These are phyloP conservation scores for Ormyrus labotus DNA, from an alignment of 2,888 invertebrate genomes.

Conservation along the genomic window DNA sequence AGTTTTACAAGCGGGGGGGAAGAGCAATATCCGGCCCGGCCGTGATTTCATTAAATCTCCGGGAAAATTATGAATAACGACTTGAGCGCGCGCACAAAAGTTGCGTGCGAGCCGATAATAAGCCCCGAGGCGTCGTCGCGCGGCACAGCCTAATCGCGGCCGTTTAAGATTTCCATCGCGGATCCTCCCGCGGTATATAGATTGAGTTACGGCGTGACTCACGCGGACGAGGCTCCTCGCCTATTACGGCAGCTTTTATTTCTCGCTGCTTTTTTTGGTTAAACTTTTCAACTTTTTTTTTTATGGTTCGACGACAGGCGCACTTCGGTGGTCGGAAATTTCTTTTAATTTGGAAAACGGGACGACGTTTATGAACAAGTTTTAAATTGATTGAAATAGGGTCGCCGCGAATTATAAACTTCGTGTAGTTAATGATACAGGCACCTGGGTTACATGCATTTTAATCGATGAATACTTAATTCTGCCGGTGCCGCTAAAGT, in stretches of 20 bases:
- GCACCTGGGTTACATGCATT: no score
- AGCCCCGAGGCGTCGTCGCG: slow-evolving; percentile 4
- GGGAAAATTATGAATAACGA: slow-evolving; percentile 56
- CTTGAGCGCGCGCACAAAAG: slow-evolving; percentile 19
- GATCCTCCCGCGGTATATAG: background rate
- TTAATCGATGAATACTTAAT: no score
- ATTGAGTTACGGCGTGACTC: slow-evolving; percentile 20
- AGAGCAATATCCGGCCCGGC: slow-evolving; percentile 29
- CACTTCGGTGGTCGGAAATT: no score
- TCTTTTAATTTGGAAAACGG: no score
- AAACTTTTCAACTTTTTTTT: no score
- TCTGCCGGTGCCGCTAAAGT: no score
- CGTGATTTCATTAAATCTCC: slow-evolving; percentile 56
- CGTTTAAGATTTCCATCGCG: slow-evolving; percentile 57
- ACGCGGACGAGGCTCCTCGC: background rate
- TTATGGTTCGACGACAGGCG: no score
- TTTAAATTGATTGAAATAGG: no score
- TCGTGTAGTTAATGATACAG: no score
- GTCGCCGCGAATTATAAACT: no score
- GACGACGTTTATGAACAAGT: no score
- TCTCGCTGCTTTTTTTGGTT: background rate
- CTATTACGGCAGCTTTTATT: background rate
- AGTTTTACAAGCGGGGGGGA: slow-evolving; percentile 18
- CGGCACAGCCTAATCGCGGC: slow-evolving; percentile 33
- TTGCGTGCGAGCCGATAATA: slow-evolving; percentile 51